Evolutionary conservation across 2,797 vertebrate genomes (phyloP), one percentile per base, ranked within the genome.

Genomic region (Scleropages formosus): DNA sequence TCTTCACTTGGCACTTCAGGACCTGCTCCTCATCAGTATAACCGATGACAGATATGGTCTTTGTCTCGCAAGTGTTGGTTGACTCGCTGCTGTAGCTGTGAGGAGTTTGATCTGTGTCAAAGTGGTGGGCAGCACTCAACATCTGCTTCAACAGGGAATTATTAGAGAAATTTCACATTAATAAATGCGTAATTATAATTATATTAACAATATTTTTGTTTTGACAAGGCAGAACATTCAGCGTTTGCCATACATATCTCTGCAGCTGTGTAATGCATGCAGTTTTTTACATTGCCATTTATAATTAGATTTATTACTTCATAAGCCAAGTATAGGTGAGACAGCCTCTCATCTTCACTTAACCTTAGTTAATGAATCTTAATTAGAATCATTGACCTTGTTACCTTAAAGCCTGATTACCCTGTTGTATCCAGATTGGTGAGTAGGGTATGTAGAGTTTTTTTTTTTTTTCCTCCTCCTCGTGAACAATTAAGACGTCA

Each of bases 351-450:
- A 51, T 26, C 60, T 64, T 39, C 8, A 24, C 22, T 75, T 49
- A 22, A 47, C 31, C 10, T 1, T 10, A 56, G 74, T 60, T 75
- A 75, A 75, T 75, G 59, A 46, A 61, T 59, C 22, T 60, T 70
- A 46, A 66, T 75, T 66, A 73, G 63, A 22, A 31, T 44, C 15
- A 2, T 20, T 62, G 66, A 62, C 56, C 39, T 63, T 62, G 15
- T 62, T 26, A 31, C 72, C 18, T 13, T 22, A 18, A 26, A 12
- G 18, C 22, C 16, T 71, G 39, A 20, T 76, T 71, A 61, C 13
- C 18, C 8, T 22, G 26, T 16, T 46, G 49, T n/a, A 68, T 18
- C 66, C 11, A 39, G n/a, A n/a, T n/a, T n/a, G n/a, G 56, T 44
- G 49, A 56, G 39, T 9, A 22, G 13, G 4, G 53, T 7, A 3